A percentile compares a stretch with the other conserved stretches of the same genome.
phyloP scores from a whole-genome alignment of 1,140 invertebrate genomes.

The Sinella curviseta region DNA sequence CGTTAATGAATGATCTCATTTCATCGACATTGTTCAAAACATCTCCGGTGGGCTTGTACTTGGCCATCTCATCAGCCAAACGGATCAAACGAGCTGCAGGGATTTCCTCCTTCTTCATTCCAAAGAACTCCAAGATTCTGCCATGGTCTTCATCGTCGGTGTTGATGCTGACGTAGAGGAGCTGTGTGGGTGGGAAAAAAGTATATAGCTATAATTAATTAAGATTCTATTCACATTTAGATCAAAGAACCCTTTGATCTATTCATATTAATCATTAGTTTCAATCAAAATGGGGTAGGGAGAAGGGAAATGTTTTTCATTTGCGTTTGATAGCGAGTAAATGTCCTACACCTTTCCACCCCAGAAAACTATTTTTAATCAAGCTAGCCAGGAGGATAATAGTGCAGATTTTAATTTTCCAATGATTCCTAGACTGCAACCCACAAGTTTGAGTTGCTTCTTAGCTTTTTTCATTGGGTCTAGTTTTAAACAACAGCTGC shows the following conservation, averaged over 20 bases:
- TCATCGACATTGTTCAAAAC: constrained; percentile 53
- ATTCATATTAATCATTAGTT: too few relatives aligned
- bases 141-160: constrained; percentile 93
- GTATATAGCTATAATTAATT: constrained; percentile 30
- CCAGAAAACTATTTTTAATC: constrained; percentile 37
- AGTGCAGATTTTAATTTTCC: constrained; percentile 44
- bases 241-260: background rate
- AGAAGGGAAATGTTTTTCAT: too few relatives aligned
- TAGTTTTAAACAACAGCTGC: too few relatives aligned
- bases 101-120: constrained; percentile 88
- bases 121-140: constrained; percentile 98
- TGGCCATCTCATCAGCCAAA: constrained; percentile 96
- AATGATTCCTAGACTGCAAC: constrained; percentile 33
- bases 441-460: background rate
- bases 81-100: constrained; percentile 91
- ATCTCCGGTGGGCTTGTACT: constrained; percentile 88
- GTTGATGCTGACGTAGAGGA: constrained; percentile 93
- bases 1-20: constrained; percentile 79
- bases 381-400: constrained; percentile 47
- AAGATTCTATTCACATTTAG: background rate
- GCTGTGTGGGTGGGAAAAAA: constrained; percentile 55
- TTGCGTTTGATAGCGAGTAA: too few relatives aligned
- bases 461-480: constrained; percentile 13
- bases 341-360: constrained; percentile 49
- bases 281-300: too few relatives aligned